phyloP scores from a whole-genome alignment of 1,140 invertebrate genomes.

The Pemphigus obesinymphae region DNA sequence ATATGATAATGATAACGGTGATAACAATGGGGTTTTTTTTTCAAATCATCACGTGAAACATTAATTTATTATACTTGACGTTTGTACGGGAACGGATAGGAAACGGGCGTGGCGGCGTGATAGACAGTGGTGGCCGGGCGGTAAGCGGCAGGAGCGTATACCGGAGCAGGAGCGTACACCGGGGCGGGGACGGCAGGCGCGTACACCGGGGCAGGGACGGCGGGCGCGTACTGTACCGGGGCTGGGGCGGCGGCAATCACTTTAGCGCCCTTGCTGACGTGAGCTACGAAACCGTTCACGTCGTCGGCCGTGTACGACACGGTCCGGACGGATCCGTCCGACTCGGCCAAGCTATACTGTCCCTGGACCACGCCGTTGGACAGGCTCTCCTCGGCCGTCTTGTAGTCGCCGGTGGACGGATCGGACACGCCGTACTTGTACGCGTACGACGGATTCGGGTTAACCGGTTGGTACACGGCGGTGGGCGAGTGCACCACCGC shows the following conservation, averaged over 20 bases:
- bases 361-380: conserved; percentile 57
- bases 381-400: conserved; percentile 58
- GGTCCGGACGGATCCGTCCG: conserved; percentile 56
- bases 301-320: conserved; percentile 61
- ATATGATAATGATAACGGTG: background rate
- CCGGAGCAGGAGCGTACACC: background rate
- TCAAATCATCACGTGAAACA: background rate
- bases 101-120: background rate
- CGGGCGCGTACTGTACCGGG: conserved; percentile 49
- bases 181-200: conserved; percentile 13
- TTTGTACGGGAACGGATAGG: conserved; percentile 24
- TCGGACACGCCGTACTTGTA: conserved; percentile 57
- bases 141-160: conserved; percentile 15
- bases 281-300: conserved; percentile 58
- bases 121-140: background rate
- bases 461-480: conserved; percentile 14
- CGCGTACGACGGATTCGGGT: conserved; percentile 49
- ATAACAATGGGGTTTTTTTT: background rate
- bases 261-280: conserved; percentile 13
- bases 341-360: conserved; percentile 52
- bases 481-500: conserved; percentile 19
- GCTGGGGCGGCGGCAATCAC: conserved; percentile 30
- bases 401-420: conserved; percentile 58
- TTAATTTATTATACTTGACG: background rate
- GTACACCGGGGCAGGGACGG: conserved; percentile 46